Evolutionary conservation across 2,888 invertebrate species (phyloP), one percentile per base, ranked within the genome.

Genomic region (Crocallis elinguaria): DNA sequence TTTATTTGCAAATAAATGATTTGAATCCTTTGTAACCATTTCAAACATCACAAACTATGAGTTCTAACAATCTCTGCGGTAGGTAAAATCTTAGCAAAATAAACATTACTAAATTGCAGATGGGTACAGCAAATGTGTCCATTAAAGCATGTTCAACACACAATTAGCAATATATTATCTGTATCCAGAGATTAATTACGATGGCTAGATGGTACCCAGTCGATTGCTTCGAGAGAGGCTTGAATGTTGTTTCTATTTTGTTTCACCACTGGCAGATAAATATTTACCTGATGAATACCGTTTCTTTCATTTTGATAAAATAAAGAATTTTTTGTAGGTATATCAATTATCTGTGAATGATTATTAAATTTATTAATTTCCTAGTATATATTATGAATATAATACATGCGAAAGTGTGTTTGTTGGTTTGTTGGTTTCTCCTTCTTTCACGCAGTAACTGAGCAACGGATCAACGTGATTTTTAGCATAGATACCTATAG

Each of bases 81-180:
- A 39, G 27, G 27, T 25, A 5, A 12, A 29, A 38, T 12, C 4
- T n/a, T 7, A 17, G 16, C 37, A 43, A 37, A 39, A 44, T 39
- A 44, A 25, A 39, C 41, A 21, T 39, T 17, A 30, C 29, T 5
- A 30, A 35, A 36, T 33, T 39, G 44, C 39, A 27, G 12, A 16
- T 19, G 29, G 3, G 7, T 21, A 39, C 23, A 39, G 27, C 33
- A 35, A 45, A 39, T 21, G 19, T 33, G 32, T 16, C 38, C 45
- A 45, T 33, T 32, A 38, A 16, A 30, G 27, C 29, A 36, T 52
- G 55, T 56, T 57, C 51, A 44, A 44, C 49, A 54, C 41, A 66
- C 65, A 66, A 66, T 63, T 62, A 62, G 61, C 65, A 60, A 58
- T 66, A 57, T 58, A 63, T n/a, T n/a, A n/a, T 66, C 61, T 55